Percentiles rank a stretch among this genome's conserved stretches.
These are phyloP conservation scores for Chrysolophus pictus DNA, from an alignment of 2,797 vertebrate genomes.

Conservation along the genomic window DNA sequence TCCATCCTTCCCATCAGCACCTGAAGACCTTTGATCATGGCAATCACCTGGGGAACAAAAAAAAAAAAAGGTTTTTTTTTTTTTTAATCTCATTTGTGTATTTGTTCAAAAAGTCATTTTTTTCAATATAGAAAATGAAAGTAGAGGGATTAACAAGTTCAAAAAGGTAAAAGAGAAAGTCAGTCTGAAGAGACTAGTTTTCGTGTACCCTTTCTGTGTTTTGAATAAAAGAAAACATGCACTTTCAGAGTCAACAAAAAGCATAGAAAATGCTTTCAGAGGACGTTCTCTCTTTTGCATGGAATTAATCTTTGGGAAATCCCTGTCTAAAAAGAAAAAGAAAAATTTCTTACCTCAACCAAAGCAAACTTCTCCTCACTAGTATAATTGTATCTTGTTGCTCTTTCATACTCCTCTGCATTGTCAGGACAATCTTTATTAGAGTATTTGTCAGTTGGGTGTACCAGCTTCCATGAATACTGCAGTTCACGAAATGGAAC, in stretches of 20 bases:
- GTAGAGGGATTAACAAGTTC: neutral
- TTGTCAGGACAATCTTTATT: slow-evolving; percentile 99
- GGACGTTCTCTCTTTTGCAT: neutral
- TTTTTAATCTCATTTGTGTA: neutral
- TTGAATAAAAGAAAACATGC: neutral
- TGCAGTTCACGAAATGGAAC: slow-evolving; percentile 53
- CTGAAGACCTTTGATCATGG: slow-evolving; percentile 98
- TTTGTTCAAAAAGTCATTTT: neutral
- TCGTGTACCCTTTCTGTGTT: neutral
- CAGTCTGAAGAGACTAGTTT: neutral
- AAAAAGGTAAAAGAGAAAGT: neutral
- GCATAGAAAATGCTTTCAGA: neutral
- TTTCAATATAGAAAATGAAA: neutral
- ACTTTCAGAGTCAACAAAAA: neutral
- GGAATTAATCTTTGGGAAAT: slow-evolving; percentile 22
- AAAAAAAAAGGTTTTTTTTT: neutral
- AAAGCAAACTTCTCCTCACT: slow-evolving; percentile 98
- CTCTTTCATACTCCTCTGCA: slow-evolving; percentile 96
- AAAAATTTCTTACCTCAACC: slow-evolving; percentile 86
- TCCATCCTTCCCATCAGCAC: slow-evolving; percentile 99
- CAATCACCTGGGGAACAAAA: slow-evolving; percentile 86
- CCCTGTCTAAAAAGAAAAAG: neutral
- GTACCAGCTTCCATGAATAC: slow-evolving; percentile 99
- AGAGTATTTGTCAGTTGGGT: slow-evolving; percentile 98
- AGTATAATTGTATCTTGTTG: slow-evolving; percentile 98